phyloP scores from a whole-genome alignment of 2,113 vertebrate species.

The Oreotrochilus melanogaster region DNA sequence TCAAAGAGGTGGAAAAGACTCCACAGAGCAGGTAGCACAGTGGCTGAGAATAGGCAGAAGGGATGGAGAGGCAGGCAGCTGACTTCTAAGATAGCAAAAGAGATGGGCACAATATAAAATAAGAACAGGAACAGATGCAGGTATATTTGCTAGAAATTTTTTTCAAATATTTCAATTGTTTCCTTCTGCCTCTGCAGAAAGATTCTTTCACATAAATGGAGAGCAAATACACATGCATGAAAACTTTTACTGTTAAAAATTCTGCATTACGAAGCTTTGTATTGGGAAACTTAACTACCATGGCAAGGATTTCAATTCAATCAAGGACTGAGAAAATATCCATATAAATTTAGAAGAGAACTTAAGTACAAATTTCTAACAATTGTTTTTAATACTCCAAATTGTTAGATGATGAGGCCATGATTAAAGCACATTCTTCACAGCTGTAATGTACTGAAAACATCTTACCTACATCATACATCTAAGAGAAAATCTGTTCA shows the following conservation, averaged over 20 bases:
- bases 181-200: not conserved
- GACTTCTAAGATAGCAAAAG: not conserved
- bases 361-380: not conserved
- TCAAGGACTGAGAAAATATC: not conserved
- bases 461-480: not conserved
- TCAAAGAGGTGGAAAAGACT: not conserved
- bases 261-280: not conserved
- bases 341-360: not conserved
- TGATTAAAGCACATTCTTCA: not conserved
- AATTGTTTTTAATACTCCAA: not conserved
- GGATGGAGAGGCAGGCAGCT: not conserved
- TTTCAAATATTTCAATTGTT: not conserved
- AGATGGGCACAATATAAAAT: not conserved
- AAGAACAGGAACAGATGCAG: not conserved
- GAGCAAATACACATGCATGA: not conserved
- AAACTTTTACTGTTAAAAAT: not conserved
- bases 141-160: not conserved
- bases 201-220: rapidly evolving
- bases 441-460: not conserved
- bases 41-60: not conserved
- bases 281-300: not conserved
- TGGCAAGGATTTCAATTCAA: not conserved
- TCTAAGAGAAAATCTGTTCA: not conserved
- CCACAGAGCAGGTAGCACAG: not conserved
- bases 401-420: not conserved